Evolutionary conservation across 1,140 invertebrate species (phyloP).

Genomic region (Drosophila bifasciata): DNA sequence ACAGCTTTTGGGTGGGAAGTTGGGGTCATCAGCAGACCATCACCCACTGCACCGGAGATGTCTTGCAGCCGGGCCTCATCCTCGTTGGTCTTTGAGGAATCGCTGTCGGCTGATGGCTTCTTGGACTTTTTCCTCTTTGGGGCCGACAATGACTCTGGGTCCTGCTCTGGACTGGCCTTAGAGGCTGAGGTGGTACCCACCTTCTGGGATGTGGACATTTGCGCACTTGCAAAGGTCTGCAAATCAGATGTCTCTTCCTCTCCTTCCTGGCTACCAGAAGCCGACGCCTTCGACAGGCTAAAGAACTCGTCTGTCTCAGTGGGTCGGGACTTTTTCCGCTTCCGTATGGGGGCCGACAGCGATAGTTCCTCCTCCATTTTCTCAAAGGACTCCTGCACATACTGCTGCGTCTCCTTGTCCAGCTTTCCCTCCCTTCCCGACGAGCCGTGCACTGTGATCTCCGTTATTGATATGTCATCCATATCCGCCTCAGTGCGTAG

Average conservation of each 20-base stretch:
- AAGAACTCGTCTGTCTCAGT: conserved; percentile 85
- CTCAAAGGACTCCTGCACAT: conserved; percentile 62
- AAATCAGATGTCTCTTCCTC: conserved; percentile 86
- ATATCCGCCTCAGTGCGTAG: conserved; percentile 92
- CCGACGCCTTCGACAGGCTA: conserved; percentile 84
- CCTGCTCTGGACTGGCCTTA: conserved; percentile 68
- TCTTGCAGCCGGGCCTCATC: conserved; percentile 83
- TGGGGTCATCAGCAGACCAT: conserved; percentile 81
- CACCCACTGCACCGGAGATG: conserved; percentile 85
- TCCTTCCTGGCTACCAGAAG: conserved; percentile 73
- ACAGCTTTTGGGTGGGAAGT: conserved; percentile 55
- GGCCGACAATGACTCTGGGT: conserved; percentile 60
- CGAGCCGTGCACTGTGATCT: conserved; percentile 85
- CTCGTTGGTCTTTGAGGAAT: conserved; percentile 82
- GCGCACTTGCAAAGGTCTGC: conserved; percentile 87
- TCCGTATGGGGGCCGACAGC: conserved; percentile 65
- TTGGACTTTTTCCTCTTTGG: conserved; percentile 81
- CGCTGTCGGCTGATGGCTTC: conserved; percentile 71
- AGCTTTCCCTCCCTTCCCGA: conserved; percentile 83
- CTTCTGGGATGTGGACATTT: conserved; percentile 85
- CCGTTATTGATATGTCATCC: conserved; percentile 92
- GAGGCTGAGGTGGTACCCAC: conserved; percentile 6
- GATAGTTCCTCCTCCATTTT: conserved; percentile 78
- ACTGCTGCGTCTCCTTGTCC: conserved; percentile 83
- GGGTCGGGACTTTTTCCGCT: conserved; percentile 75